Percentiles rank a stretch among this genome's conserved stretches.
Evolutionary conservation across 2,113 vertebrate genomes (phyloP).

Genomic region (Thunnus thynnus): DNA sequence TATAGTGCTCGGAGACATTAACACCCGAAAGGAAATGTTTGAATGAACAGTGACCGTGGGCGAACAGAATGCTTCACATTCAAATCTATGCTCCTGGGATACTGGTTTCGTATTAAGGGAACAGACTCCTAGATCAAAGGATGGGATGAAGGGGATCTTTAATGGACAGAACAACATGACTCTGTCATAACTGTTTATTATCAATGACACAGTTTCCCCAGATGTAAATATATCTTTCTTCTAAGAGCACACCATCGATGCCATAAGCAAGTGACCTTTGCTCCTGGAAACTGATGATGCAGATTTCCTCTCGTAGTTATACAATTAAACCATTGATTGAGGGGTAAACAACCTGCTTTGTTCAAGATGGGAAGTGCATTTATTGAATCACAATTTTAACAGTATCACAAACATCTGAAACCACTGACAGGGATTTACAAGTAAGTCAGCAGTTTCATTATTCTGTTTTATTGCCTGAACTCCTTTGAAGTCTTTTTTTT

Average conservation of each 20-base stretch:
- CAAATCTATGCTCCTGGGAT: slow-evolving; percentile 19
- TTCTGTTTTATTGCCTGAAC: slow-evolving; percentile 7
- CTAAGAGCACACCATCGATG: neutral
- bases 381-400: neutral
- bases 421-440: slow-evolving; percentile 4
- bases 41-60: slow-evolving; percentile 41
- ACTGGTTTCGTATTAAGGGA: neutral
- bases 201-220: neutral
- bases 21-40: slow-evolving; percentile 19
- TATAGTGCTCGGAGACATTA: slow-evolving; percentile 13
- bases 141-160: neutral
- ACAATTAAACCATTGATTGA: neutral
- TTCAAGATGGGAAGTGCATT: neutral
- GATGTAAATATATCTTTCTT: slow-evolving; percentile 13
- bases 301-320: neutral
- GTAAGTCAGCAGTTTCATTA: slow-evolving; percentile 11
- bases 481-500: slow-evolving; percentile 18
- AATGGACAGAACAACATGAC: neutral
- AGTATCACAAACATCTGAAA: neutral
- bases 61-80: slow-evolving; percentile 27
- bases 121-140: slow-evolving; percentile 23
- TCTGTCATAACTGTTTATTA: neutral
- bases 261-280: neutral
- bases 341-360: neutral
- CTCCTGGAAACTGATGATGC: neutral